Base-by-base conservation (phyloP, 2,113 vertebrate species). In the Aythya baeri region DNA sequence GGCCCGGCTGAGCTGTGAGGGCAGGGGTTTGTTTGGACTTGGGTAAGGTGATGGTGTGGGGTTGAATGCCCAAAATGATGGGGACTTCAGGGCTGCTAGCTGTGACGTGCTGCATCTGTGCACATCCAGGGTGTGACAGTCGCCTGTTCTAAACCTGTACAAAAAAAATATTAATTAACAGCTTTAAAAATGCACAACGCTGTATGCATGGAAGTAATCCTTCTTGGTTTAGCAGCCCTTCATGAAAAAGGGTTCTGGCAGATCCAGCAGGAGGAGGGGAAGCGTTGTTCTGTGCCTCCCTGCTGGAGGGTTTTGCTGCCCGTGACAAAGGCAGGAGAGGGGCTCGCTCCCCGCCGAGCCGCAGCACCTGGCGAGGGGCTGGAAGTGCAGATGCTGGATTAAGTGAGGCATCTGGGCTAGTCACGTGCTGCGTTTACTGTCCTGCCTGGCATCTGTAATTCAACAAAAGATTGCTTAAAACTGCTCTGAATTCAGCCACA, bases 51-150 rank as follows among this genome's bases (percentile, higher is more conserved):
- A 15, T 36, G 29, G 17, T 18, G 25, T 46, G 8, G 58, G 32
- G 36, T 9, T 9, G 44, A 15, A 41, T 1, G 0, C 43, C 38
- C 25, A 8, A 17, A 46, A 7, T 4, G 20, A 9, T 23, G 27
- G 43, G 58, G 59, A 58, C 15, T 59, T 15, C 26, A 13, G 50
- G 50, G 77, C 18, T 20, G 0, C n/a, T 4, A 5, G 25, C 63
- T 41, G 36, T 3, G 16, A 3, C 23, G 23, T 3, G 1, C 17
- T 25, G 1, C 13, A 2, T 18, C 22, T 6, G 25, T 21, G 18
- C 20, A 1, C 31, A 1, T 32, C n/a, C 15, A 22, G 25, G 36
- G 32, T 25, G n/a, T 13, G 52, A 34, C 1, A 22, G 43, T 9
- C 11, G 2, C 31, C 41, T 31, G 9, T 8, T 38, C 75, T 36